Evolutionary conservation across 1,140 invertebrate species (phyloP).

Genomic region (Nilaparvata lugens): DNA sequence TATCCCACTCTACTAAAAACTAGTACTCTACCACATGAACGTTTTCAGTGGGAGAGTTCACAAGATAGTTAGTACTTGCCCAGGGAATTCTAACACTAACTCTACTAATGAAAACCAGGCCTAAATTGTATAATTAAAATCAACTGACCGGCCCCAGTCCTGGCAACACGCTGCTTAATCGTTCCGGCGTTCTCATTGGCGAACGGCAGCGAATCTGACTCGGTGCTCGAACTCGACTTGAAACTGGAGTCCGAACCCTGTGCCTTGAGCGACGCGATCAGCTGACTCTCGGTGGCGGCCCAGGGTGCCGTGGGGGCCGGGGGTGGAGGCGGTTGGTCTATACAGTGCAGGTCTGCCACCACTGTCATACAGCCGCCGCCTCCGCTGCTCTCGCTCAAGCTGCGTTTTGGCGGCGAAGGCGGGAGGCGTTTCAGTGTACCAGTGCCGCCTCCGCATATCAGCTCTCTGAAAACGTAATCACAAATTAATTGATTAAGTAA

Average conservation of each 20-base stretch:
- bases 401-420: conserved; percentile 77
- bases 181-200: conserved; percentile 98
- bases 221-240: conserved; percentile 90
- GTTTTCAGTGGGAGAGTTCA: no score
- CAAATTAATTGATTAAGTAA: conserved; percentile 1
- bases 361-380: conserved; percentile 22
- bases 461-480: conserved; percentile 19
- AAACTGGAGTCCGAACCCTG: conserved; percentile 74
- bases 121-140: no score
- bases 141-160: conserved; percentile 29
- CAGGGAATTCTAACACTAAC: no score
- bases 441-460: conserved; percentile 16
- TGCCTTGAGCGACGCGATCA: conserved; percentile 54
- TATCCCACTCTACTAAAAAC: no score
- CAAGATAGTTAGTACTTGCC: no score
- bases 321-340: conserved; percentile 42
- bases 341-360: conserved; percentile 27
- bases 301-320: conserved; percentile 37
- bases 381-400: conserved; percentile 35
- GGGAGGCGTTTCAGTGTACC: conserved; percentile 40
- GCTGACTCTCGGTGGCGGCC: conserved; percentile 39
- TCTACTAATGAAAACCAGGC: no score
- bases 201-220: conserved; percentile 94
- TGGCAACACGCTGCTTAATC: conserved; percentile 69
- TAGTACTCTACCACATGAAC: no score